Percentiles rank a stretch among this genome's conserved stretches.
phyloP scores from a whole-genome alignment of 2,888 invertebrate species.

The Schizaphis graminum region DNA sequence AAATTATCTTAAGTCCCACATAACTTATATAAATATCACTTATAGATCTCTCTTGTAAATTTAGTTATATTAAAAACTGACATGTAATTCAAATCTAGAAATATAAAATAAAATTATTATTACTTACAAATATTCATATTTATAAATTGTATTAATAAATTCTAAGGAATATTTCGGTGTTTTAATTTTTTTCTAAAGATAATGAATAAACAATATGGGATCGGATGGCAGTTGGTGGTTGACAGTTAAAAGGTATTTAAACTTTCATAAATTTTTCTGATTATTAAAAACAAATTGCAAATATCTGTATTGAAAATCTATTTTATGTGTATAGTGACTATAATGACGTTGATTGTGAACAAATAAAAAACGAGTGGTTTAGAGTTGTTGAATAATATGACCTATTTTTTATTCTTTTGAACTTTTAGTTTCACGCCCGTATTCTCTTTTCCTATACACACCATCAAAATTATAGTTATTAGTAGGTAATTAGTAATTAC shows the following conservation, averaged over 20 bases:
- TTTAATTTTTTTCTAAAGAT: no score
- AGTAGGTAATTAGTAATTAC: neutral
- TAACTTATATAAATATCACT: neutral
- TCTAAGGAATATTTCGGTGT: neutral
- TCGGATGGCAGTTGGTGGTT: no score
- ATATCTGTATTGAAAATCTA: neutral
- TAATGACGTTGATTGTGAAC: neutral
- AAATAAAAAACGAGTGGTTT: neutral
- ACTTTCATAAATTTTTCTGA: neutral
- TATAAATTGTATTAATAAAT: neutral
- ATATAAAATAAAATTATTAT: neutral
- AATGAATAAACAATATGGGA: no score
- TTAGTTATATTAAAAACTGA: neutral
- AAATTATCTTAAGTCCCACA: neutral
- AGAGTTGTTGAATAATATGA: neutral
- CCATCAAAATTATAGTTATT: neutral
- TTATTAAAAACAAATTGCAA: neutral
- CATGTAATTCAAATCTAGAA: no score
- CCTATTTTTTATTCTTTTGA: neutral
- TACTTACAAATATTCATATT: neutral
- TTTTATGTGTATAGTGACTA: neutral
- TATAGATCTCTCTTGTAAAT: neutral
- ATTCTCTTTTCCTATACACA: neutral
- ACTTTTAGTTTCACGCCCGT: neutral
- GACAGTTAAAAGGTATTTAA: no score